Evolutionary conservation across 2,113 vertebrate species (phyloP), one percentile per base, ranked within the genome.

Genomic region (Diadophis punctatus): DNA sequence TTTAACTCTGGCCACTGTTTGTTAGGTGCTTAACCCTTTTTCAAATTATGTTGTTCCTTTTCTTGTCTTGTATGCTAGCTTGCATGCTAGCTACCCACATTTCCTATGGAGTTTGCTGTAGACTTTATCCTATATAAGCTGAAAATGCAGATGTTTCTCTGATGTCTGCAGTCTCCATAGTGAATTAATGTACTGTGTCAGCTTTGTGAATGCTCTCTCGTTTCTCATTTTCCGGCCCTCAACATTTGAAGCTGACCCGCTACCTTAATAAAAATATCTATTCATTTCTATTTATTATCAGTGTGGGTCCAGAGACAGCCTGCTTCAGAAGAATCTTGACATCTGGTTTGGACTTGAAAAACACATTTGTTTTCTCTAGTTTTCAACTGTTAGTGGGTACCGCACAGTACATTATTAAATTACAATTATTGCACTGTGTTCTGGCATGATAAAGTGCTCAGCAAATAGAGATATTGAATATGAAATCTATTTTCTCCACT

Each of bases 371-470:
- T 97, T 95, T 93, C 92, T 52, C 39, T 12, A 91, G 90, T 93
- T 95, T 94, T 95, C 89, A 93, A 92, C 94, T 93, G 53, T 95
- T 95, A 93, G 95, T 93, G 91, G 94, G 89, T 86, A 27, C 27
- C 56, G 85, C 85, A 7, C 46, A 94, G 80, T 95, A n/a, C 94
- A 90, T 97, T 96, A 95, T 96, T 97, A 96, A 96, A 96, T 97
- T 95, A 95, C 90, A 93, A 22, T 97, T 96, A 96, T 95, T 96
- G 92, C 86, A 92, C 68, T 95, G 18, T 96, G n/a, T 94, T 91
- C 91, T 96, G 93, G 91, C 90, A 87, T 84, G 93, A 96, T 95
- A 90, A 85, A 89, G 60, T 89, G 12, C 94, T 94, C 68, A 92
- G 89, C 52, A 94, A 92, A 94, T 94, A 94, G 96, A 95, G 94